Percentiles rank a stretch among this genome's conserved stretches.
These are phyloP conservation scores for Puffinus mauretanicus DNA, from an alignment of 2,113 vertebrate species.

Conservation along the genomic window DNA sequence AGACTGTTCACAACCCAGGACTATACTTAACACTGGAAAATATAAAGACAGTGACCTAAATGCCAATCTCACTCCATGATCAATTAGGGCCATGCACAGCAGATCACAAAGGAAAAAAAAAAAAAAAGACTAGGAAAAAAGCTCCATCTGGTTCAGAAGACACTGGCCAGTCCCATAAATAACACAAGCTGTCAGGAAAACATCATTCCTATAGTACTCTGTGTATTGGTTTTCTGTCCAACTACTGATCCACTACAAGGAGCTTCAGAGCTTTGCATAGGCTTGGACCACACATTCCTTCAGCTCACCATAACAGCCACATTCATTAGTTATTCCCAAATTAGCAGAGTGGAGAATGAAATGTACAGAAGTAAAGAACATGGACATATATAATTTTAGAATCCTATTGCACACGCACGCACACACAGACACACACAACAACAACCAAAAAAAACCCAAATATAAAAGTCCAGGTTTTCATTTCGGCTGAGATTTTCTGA, in stretches of 20 bases:
- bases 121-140: not conserved
- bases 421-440: not conserved
- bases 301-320: not conserved
- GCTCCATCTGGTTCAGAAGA: slow-evolving; percentile 56
- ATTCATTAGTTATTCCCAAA: not conserved
- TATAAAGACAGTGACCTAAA: slow-evolving; percentile 6
- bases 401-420: not conserved
- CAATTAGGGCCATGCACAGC: not conserved
- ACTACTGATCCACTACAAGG: not conserved
- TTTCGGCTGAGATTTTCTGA: not conserved
- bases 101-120: not conserved
- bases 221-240: slow-evolving; percentile 20
- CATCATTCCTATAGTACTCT: slow-evolving; percentile 44
- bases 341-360: not conserved
- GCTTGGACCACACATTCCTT: not conserved
- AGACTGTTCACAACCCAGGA: not conserved
- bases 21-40: not conserved
- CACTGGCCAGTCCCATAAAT: slow-evolving; percentile 56
- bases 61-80: not conserved
- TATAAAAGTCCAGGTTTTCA: not conserved
- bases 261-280: not conserved
- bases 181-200: slow-evolving; percentile 61
- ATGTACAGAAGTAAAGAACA: not conserved
- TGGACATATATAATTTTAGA: not conserved
- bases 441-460: no score